Conservation (phyloP, 2,113 vertebrate genomes). For the Protobothrops mucrosquamatus region DNA sequence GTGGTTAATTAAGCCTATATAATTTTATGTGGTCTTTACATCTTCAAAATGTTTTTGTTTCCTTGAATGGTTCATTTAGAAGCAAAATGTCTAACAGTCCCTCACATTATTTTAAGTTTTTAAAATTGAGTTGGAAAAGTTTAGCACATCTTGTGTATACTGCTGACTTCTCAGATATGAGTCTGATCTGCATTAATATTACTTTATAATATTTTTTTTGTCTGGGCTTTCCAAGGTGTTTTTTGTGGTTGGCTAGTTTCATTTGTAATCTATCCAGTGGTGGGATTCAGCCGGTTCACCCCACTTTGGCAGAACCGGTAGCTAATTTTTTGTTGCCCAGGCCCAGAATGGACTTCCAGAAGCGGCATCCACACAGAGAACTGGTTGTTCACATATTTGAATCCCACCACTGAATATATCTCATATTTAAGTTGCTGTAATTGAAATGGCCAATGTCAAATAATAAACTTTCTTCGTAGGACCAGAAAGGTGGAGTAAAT, state of each 20-base stretch:
- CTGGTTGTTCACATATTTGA: too few relatives aligned
- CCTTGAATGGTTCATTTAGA: not conserved
- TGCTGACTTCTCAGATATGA: not conserved
- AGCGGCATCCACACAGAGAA: too few relatives aligned
- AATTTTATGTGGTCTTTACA: slow-evolving; percentile 16
- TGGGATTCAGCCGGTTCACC: too few relatives aligned
- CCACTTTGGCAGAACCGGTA: too few relatives aligned
- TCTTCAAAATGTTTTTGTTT: slow-evolving; percentile 11
- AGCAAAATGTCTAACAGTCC: not conserved
- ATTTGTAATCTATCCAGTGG: not conserved
- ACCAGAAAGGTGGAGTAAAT: not conserved
- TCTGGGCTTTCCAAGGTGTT: not conserved
- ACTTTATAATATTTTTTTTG: not conserved
- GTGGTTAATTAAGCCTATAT: slow-evolving; percentile 1
- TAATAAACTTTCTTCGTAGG: not conserved
- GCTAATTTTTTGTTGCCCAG: too few relatives aligned
- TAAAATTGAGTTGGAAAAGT: not conserved
- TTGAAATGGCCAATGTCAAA: not conserved
- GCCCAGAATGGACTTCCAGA: too few relatives aligned
- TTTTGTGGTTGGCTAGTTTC: not conserved
- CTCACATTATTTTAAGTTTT: not conserved
- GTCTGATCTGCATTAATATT: not conserved
- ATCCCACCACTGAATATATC: not conserved
- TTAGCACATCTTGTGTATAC: not conserved
- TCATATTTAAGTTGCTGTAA: not conserved